phyloP scores from a whole-genome alignment of 2,797 vertebrate genomes.

The Mormyrops boulengeri region DNA sequence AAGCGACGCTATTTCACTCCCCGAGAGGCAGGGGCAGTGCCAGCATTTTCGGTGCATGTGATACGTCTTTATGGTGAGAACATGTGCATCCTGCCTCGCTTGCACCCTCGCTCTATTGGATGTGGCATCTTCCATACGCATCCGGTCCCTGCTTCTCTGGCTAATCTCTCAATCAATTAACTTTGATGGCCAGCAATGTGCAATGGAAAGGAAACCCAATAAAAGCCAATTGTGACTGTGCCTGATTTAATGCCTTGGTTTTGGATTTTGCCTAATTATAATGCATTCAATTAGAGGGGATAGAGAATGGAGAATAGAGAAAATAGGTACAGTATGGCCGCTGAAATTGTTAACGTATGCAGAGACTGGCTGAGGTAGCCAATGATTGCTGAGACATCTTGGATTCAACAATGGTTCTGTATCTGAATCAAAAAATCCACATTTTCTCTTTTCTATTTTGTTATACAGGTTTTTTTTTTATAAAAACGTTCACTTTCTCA shows the following conservation, averaged over 20 bases:
- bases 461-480: neutral
- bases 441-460: neutral
- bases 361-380: neutral
- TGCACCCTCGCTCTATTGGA: neutral
- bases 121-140: neutral
- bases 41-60: neutral
- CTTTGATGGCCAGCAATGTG: neutral
- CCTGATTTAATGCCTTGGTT: neutral
- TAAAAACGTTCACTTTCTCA: neutral
- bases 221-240: neutral
- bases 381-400: neutral
- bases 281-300: constrained; percentile 35
- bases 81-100: neutral
- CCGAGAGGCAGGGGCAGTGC: neutral
- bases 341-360: constrained; percentile 38
- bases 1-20: neutral
- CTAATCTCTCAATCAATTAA: constrained; percentile 2
- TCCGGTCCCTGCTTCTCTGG: neutral
- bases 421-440: neutral
- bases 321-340: constrained; percentile 29
- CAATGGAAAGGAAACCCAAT: neutral
- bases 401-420: neutral
- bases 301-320: constrained; percentile 30
- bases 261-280: neutral
- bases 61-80: neutral